Conservation (phyloP, 2,113 vertebrate genomes). For the Rhombomys opimus region DNA sequence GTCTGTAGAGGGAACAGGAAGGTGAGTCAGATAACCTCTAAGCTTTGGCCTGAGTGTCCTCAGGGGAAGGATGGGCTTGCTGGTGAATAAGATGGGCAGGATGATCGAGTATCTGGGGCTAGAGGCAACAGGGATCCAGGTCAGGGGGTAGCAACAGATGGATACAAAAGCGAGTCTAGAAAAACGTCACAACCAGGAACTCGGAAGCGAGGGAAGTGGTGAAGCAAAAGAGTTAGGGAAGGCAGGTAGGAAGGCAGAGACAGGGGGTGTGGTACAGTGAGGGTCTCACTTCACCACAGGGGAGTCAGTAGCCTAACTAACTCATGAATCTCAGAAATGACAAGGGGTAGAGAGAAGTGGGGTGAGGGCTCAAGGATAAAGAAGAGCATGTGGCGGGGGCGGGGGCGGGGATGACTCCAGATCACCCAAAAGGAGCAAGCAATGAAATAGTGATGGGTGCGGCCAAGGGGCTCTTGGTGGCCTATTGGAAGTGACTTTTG, state of each 20-base stretch:
- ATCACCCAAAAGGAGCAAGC: neutral
- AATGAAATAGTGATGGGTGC: rapidly evolving
- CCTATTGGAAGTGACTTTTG: too few species aligned
- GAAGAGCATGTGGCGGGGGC: neutral
- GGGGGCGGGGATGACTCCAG: neutral
- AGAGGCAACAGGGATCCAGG: neutral
- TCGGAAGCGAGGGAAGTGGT: neutral
- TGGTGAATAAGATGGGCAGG: too few species aligned
- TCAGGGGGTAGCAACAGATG: neutral
- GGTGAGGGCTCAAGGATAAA: neutral
- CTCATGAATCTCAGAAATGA: rapidly evolving
- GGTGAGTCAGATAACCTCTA: rapidly evolving
- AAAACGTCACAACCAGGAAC: rapidly evolving
- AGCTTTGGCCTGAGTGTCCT: neutral
- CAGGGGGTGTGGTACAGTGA: rapidly evolving
- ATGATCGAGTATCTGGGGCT: rapidly evolving
- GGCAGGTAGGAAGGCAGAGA: neutral
- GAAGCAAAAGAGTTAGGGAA: rapidly evolving
- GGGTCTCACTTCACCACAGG: rapidly evolving
- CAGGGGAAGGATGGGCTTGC: neutral
- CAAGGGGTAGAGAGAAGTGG: neutral
- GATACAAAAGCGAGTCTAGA: neutral
- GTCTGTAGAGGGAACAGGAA: too few species aligned
- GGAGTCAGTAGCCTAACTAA: rapidly evolving
- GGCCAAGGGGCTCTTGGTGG: neutral